phyloP scores from a whole-genome alignment of 2,113 vertebrate genomes.

The Stictonetta naevosa region DNA sequence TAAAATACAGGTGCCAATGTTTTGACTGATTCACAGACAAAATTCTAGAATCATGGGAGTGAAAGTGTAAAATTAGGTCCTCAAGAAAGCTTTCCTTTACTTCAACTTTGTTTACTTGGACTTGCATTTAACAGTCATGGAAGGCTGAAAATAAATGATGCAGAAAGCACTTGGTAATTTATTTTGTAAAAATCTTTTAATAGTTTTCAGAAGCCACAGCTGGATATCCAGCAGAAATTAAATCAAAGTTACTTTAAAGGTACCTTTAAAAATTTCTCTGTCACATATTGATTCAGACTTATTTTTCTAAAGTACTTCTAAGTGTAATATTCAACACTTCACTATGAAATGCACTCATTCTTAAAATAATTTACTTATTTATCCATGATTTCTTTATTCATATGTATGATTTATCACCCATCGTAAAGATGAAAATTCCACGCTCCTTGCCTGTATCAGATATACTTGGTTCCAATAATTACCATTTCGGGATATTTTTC shows the following conservation, averaged over 20 bases:
- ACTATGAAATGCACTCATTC: neutral
- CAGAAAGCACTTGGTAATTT: conserved; percentile 79
- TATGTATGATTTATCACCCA: neutral
- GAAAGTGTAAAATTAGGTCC: neutral
- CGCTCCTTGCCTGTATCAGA: neutral
- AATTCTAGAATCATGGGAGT: neutral
- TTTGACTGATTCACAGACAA: neutral
- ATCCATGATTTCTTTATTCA: neutral
- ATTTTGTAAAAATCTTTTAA: conserved; percentile 50
- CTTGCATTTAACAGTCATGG: conserved; percentile 71
- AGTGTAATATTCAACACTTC: neutral
- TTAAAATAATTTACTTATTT: neutral
- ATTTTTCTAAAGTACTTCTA: neutral
- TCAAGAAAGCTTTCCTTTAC: neutral
- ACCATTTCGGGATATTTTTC: neutral
- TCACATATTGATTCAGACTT: neutral
- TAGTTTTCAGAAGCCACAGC: neutral
- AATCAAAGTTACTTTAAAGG: neutral
- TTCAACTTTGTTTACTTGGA: neutral
- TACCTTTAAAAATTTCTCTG: neutral
- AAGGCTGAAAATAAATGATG: conserved; percentile 81
- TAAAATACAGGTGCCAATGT: neutral
- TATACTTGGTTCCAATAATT: conserved; percentile 17
- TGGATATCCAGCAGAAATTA: neutral
- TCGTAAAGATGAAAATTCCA: neutral